A percentile compares a stretch with the other conserved stretches of the same genome.
phyloP scores from a whole-genome alignment of 2,888 invertebrate species.

The Noctua janthina region DNA sequence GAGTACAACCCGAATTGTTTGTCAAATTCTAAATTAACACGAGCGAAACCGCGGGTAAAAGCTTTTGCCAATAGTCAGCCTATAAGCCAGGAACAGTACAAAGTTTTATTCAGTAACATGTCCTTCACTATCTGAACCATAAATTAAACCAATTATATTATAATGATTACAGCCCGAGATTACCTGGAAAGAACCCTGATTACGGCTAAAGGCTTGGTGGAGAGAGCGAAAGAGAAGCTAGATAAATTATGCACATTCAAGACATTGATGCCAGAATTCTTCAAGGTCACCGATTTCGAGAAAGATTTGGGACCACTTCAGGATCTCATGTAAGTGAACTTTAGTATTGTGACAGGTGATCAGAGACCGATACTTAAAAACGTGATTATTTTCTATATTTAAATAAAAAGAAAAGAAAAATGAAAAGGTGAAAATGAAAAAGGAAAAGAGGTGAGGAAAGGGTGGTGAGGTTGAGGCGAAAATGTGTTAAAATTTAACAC shows the following conservation, averaged over 20 bases:
- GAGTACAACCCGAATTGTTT: no score
- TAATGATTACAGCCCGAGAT: constrained; percentile 68
- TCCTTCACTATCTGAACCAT: no score
- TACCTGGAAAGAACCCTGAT: constrained; percentile 71
- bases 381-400: background rate
- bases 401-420: no score
- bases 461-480: no score
- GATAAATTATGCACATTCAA: constrained; percentile 75
- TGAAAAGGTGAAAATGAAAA: no score
- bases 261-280: constrained; percentile 71
- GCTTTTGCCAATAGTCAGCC: background rate
- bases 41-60: no score
- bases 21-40: no score
- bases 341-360: background rate
- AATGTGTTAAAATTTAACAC: no score
- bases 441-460: no score
- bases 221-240: constrained; percentile 71
- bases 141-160: constrained; percentile 1
- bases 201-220: constrained; percentile 71
- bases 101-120: no score
- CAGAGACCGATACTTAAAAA: background rate
- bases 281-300: constrained; percentile 52
- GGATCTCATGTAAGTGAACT: constrained; percentile 69
- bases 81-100: no score
- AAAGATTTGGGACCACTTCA: constrained; percentile 52